Conservation (phyloP, 2,888 invertebrate species). For the Clusia tigrina region DNA sequence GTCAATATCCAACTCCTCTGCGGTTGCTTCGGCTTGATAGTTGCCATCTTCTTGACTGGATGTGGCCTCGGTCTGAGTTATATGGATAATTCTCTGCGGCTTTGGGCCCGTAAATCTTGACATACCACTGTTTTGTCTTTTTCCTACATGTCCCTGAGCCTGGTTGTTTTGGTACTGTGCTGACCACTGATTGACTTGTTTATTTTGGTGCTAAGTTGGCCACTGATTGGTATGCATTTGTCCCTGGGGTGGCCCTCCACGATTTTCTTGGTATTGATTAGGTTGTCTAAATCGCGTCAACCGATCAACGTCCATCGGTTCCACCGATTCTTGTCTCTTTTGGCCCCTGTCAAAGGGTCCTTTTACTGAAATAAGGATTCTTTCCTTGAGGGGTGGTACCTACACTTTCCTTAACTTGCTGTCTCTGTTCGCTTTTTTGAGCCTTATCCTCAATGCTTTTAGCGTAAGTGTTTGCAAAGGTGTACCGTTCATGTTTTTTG, state of each 20-base stretch:
- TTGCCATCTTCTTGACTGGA: neutral
- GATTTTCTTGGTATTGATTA: constrained; percentile 5
- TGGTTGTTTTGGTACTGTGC: neutral
- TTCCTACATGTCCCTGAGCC: neutral
- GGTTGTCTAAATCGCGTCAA: neutral
- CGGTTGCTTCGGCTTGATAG: neutral
- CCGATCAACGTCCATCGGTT: no score
- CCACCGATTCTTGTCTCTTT: neutral
- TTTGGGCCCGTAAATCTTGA: neutral
- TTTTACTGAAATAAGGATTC: constrained; percentile 11
- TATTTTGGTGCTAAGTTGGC: no score
- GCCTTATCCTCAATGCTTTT: constrained; percentile 6
- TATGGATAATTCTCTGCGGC: neutral
- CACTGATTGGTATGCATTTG: no score
- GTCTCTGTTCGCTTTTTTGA: constrained; percentile 6
- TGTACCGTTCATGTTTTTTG: constrained; percentile 18
- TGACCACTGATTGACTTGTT: neutral
- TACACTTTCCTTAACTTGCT: neutral
- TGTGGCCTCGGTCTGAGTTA: no score
- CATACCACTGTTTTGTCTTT: neutral
- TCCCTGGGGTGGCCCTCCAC: neutral
- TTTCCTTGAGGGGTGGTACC: neutral
- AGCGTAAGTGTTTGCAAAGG: constrained; percentile 12
- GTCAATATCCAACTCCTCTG: constrained; percentile 4
- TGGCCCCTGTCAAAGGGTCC: neutral